Evolutionary conservation across 2,113 vertebrate genomes (phyloP).

Genomic region (Corydoras sp.): DNA sequence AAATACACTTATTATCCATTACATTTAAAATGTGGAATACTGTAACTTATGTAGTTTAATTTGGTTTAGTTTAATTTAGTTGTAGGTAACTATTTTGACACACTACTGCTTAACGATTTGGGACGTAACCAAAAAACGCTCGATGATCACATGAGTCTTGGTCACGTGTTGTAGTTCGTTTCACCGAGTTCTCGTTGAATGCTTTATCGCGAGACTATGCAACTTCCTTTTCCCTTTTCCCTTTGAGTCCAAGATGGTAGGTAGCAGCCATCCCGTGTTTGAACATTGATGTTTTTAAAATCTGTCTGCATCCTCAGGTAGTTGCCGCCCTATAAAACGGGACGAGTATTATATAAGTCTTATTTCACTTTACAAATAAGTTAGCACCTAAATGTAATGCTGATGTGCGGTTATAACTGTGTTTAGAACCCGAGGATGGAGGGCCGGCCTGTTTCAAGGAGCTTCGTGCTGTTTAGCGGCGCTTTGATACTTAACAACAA

Average conservation of each 20-base stretch:
- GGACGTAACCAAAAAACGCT: background rate
- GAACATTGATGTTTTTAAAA: conserved; percentile 32
- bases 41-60: too few species aligned
- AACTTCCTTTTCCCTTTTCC: conserved; percentile 70
- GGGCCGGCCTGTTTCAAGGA: background rate
- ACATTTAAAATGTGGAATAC: too few species aligned
- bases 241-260: conserved; percentile 73
- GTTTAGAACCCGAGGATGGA: background rate
- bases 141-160: conserved; percentile 1
- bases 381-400: background rate
- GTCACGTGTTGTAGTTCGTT: conserved; percentile 39
- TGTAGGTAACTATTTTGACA: too few species aligned
- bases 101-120: background rate
- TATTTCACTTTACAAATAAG: background rate
- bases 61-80: too few species aligned
- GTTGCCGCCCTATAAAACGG: background rate
- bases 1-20: too few species aligned
- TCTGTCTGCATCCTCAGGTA: conserved; percentile 57
- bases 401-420: background rate
- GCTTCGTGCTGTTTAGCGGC: too few species aligned
- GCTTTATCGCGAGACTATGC: conserved; percentile 66
- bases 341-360: background rate
- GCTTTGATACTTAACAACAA: too few species aligned
- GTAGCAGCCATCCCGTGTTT: conserved; percentile 41
- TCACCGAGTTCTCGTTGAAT: conserved; percentile 40